These are phyloP conservation scores for Drosophila persimilis DNA, from an alignment of 1,140 invertebrate genomes.

Conservation along the genomic window DNA sequence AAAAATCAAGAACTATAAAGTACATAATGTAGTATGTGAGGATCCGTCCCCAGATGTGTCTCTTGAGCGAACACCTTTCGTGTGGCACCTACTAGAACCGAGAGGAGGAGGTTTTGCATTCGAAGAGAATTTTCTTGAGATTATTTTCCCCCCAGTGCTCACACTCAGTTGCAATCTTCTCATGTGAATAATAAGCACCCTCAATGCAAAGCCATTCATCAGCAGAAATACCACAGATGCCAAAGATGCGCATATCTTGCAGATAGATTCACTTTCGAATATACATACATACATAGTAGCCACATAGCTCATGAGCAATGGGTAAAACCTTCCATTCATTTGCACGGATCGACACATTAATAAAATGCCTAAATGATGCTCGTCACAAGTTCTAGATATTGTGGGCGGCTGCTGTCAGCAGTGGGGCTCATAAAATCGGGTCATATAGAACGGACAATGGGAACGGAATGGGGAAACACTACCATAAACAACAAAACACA, in stretches of 20 bases:
- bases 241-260: background rate
- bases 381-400: conserved; percentile 47
- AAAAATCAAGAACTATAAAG: too few relatives aligned
- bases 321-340: conserved; percentile 24
- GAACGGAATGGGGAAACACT: conserved; percentile 28
- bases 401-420: conserved; percentile 25
- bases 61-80: too few relatives aligned
- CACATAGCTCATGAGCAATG: conserved; percentile 36
- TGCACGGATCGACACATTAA: conserved; percentile 44
- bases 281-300: too few relatives aligned
- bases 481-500: background rate
- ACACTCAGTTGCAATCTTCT: too few relatives aligned
- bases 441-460: conserved; percentile 26
- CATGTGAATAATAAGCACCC: too few relatives aligned
- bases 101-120: too few relatives aligned
- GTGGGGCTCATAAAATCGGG: conserved; percentile 36
- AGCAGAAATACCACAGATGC: background rate
- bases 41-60: too few relatives aligned
- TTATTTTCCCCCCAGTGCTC: too few relatives aligned
- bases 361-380: conserved; percentile 65
- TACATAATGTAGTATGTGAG: too few relatives aligned
- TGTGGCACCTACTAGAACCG: too few relatives aligned
- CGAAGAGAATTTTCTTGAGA: too few relatives aligned
- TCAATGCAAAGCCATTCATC: too few relatives aligned
- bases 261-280: background rate